A percentile compares a stretch with the other conserved stretches of the same genome.
Evolutionary conservation across 1,140 invertebrate genomes (phyloP).

Genomic region (Ridgeia piscesae): DNA sequence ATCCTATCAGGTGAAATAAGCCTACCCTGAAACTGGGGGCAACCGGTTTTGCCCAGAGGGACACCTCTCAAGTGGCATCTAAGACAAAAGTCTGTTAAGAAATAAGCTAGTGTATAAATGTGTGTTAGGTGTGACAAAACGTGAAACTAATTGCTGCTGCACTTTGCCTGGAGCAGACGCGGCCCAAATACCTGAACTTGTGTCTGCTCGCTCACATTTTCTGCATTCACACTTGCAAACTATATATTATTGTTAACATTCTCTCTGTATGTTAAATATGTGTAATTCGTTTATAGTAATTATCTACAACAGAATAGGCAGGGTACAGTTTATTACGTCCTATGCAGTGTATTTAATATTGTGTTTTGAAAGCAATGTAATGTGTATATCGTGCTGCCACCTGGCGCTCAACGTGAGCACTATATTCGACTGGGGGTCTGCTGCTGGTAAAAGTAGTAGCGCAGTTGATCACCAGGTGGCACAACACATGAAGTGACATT

Average conservation of each 20-base stretch:
- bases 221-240: neutral
- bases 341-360: too few species aligned
- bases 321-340: too few species aligned
- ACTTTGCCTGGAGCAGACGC: neutral
- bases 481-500: neutral
- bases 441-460: neutral
- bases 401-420: neutral
- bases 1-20: neutral
- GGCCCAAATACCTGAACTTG: neutral
- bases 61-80: neutral
- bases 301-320: neutral
- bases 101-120: conserved; percentile 1
- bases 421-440: too few species aligned
- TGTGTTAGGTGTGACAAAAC: neutral
- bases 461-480: neutral
- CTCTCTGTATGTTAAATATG: neutral
- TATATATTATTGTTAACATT: neutral
- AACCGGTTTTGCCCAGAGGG: neutral
- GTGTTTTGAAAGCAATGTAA: neutral
- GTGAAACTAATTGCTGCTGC: neutral
- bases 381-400: neutral
- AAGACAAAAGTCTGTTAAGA: neutral
- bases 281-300: neutral
- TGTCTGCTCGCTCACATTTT: neutral
- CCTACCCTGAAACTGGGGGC: neutral